A percentile compares a stretch with the other conserved stretches of the same genome.
Conservation (phyloP, 64 coral and sea anemone genomes). For the Montipora sp. region DNA sequence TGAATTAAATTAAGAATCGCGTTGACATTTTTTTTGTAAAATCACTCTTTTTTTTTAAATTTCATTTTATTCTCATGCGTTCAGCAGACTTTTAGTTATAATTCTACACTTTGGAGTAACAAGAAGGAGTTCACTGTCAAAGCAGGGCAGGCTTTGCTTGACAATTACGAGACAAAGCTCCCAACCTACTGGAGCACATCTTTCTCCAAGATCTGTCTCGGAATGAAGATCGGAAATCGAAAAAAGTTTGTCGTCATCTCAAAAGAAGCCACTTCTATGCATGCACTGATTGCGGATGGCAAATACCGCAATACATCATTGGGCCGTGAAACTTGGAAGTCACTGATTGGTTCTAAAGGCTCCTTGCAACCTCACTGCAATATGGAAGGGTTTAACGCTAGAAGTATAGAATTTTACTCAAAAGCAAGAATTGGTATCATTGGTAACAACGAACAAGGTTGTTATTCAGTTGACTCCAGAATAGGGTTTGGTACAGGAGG, state of each 20-base stretch:
- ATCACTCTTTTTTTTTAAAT: too few species aligned
- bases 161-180: conserved; percentile 49
- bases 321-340: conserved; percentile 38
- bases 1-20: too few species aligned
- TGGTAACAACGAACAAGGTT: conserved; percentile 34
- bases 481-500: conserved; percentile 33
- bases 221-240: background rate
- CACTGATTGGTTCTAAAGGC: conserved; percentile 7
- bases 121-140: background rate
- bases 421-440: conserved; percentile 43
- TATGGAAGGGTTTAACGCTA: conserved; percentile 53
- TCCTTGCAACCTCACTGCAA: conserved; percentile 32
- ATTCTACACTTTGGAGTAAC: conserved; percentile 46
- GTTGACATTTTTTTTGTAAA: too few species aligned
- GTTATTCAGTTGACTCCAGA: conserved; percentile 2
- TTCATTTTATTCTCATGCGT: background rate
- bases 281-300: conserved; percentile 38
- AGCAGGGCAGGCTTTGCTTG: conserved; percentile 35
- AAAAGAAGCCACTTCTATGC: conserved; percentile 28
- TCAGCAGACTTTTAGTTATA: conserved; percentile 30
- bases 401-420: background rate
- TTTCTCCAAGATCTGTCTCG: conserved; percentile 21
- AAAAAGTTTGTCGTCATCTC: background rate
- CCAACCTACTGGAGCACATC: conserved; percentile 37
- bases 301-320: conserved; percentile 28